Base-by-base conservation (phyloP, 2,888 invertebrate species). In the Creontiades dilutus region DNA sequence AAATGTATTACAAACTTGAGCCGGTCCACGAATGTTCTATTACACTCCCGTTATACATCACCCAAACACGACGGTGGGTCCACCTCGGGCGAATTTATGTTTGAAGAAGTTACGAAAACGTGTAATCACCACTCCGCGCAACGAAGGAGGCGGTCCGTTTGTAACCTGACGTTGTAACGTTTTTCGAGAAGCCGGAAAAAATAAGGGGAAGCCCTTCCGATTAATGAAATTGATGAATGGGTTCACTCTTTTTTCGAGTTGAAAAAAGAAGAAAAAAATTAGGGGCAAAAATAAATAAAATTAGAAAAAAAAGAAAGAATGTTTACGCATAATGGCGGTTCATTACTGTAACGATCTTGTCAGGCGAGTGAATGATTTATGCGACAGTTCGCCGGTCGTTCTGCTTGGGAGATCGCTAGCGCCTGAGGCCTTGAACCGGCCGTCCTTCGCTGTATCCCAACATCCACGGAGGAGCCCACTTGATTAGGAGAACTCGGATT, bases 311-410 rank as follows among this genome's bases (percentile, higher is more conserved):
- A 23, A 68, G 68, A 12, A 68, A 68, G 68, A 68, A 82, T 82
- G 82, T 82, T 82, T 82, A 48, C 82, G 82, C 82, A 82, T 82
- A 82, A 82, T 82, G 82, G 47, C 82, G 82, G 82, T 52, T 82
- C 82, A 82, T 82, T 82, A 82, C 52, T 12, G 82, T 82, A 82
- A 82, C 82, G 86, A 75, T 37, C 37, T 28, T 75, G 86, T 86
- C 86, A 75, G 68, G 47, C n/a, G 61, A 19, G 61, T 86, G 86
- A 86, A 86, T 86, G 86, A 86, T 86, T 86, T 86, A 86, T 75
- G 86, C 47, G 86, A 86, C 86, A 75, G 86, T 86, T 75, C 68
- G 55, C 85, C 85, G 47, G 78, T 68, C 82, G 82, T 52, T 82
- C 82, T 52, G 82, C 48, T 68, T 68, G 47, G 52, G 82, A 82